These are phyloP conservation scores for Pangasianodon gigas DNA, from an alignment of 2,113 vertebrate genomes.

Conservation along the genomic window DNA sequence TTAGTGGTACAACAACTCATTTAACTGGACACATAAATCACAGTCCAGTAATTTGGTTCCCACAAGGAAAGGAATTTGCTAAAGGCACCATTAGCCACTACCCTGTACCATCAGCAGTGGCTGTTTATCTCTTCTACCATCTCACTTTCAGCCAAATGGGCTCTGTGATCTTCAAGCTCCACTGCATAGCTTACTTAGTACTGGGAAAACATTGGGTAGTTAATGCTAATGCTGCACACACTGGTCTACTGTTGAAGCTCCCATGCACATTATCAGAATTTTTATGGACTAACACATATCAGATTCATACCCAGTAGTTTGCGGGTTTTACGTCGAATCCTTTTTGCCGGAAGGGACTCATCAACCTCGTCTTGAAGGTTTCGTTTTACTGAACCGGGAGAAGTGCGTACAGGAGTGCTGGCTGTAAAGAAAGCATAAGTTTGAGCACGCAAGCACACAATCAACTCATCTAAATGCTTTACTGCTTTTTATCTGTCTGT, in stretches of 20 bases:
- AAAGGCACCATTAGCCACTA: no score
- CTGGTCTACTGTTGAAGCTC: neutral
- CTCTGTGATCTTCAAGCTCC: neutral
- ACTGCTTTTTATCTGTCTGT: conserved; percentile 1
- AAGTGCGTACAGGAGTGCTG: conserved; percentile 9
- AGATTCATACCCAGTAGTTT: conserved; percentile 35
- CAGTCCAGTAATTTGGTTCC: neutral
- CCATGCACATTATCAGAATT: neutral
- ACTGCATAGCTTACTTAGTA: neutral
- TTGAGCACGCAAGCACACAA: neutral
- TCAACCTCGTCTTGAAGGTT: neutral
- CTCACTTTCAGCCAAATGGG: neutral
- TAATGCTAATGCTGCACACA: neutral
- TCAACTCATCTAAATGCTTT: neutral
- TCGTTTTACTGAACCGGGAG: conserved; percentile 51
- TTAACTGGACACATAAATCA: neutral
- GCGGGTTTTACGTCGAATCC: conserved; percentile 31
- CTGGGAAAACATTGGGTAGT: neutral
- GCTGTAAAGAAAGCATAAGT: conserved; percentile 43
- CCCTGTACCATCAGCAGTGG: neutral
- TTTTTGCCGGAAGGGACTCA: conserved; percentile 48
- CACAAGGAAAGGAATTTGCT: conserved; percentile 9
- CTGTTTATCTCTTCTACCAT: neutral
- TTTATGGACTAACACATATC: neutral
- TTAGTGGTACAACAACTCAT: neutral